Percentiles rank a stretch among this genome's conserved stretches.
Evolutionary conservation across 1,140 invertebrate genomes (phyloP).

Genomic region (Zaprionus lachaisei): DNA sequence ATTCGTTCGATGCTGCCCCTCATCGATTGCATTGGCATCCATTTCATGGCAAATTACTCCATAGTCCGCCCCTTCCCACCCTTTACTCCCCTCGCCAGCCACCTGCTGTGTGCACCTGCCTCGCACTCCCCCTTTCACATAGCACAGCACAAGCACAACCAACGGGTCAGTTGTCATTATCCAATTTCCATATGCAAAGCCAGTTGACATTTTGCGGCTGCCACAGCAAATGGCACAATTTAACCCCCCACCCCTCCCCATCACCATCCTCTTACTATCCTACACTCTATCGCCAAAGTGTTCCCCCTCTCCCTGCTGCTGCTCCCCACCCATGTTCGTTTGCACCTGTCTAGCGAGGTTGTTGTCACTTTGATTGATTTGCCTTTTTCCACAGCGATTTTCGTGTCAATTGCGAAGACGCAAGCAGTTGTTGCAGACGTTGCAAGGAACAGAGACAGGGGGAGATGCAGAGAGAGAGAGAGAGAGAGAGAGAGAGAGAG

Average conservation of each 20-base stretch:
- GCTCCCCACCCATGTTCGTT: background rate
- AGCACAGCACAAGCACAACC: background rate
- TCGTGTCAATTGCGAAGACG: conserved; percentile 59
- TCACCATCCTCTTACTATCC: background rate
- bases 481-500: background rate
- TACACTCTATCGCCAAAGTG: background rate
- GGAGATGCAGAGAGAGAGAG: background rate
- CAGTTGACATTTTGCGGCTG: conserved; percentile 78
- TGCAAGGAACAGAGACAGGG: background rate
- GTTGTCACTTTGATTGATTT: conserved; percentile 81
- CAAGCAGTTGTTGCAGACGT: background rate
- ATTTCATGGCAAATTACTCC: conserved; percentile 36
- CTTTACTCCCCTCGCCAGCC: background rate
- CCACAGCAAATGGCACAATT: conserved; percentile 48
- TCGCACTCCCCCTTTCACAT: background rate
- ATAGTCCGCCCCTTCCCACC: background rate
- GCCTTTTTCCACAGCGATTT: conserved; percentile 67
- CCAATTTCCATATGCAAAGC: conserved; percentile 80
- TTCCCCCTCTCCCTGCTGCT: background rate
- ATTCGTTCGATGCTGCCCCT: conserved; percentile 3
- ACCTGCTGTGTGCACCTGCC: conserved; percentile 15
- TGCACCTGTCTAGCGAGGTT: conserved; percentile 67
- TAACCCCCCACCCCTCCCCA: background rate
- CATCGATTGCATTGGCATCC: conserved; percentile 33
- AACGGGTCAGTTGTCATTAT: conserved; percentile 63